These are phyloP conservation scores for Helicoverpa armigera DNA, from an alignment of 1,140 invertebrate genomes.

Conservation along the genomic window DNA sequence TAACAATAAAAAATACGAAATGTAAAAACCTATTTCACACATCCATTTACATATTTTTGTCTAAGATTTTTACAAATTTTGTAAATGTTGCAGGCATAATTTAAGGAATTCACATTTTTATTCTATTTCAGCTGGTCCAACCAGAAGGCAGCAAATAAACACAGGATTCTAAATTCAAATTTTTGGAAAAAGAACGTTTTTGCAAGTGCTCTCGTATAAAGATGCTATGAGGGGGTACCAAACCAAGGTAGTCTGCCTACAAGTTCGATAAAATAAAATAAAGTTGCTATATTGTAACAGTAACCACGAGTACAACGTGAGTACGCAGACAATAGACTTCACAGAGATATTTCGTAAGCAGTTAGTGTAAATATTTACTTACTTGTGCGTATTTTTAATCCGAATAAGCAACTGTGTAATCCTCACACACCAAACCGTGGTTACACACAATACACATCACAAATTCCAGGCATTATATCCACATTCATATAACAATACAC, in stretches of 20 bases:
- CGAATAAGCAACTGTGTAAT: conserved; percentile 69
- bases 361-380: conserved; percentile 80
- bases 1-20: too few species aligned
- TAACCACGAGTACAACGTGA: not conserved
- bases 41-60: too few species aligned
- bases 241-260: not conserved
- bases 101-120: too few species aligned
- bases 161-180: too few species aligned
- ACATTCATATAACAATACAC: conserved; percentile 65
- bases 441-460: conserved; percentile 76
- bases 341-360: conserved; percentile 32
- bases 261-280: conserved; percentile 1
- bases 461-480: conserved; percentile 76
- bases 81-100: too few species aligned
- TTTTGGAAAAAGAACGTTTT: not conserved
- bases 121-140: too few species aligned
- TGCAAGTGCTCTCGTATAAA: too few species aligned
- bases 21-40: too few species aligned
- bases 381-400: conserved; percentile 80
- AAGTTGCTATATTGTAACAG: not conserved
- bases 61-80: too few species aligned
- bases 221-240: too few species aligned
- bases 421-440: conserved; percentile 62
- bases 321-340: conserved; percentile 10
- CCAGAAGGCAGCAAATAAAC: too few species aligned